Evolutionary conservation across 2,113 vertebrate genomes (phyloP).

Genomic region (Semnopithecus entellus): DNA sequence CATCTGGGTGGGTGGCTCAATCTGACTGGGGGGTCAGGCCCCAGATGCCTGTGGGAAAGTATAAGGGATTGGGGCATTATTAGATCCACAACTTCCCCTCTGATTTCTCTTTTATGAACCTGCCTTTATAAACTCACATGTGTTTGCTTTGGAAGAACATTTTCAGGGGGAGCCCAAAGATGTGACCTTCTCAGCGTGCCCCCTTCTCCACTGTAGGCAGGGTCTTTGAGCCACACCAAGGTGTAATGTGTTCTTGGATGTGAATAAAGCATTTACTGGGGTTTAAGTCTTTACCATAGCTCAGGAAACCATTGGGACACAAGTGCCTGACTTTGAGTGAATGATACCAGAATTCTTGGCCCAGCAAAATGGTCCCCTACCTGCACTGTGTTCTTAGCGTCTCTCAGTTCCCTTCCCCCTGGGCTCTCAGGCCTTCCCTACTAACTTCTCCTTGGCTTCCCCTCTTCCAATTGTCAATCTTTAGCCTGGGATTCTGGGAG

Average conservation of each 20-base stretch:
- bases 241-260: not conserved
- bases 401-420: not conserved
- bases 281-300: not conserved
- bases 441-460: not conserved
- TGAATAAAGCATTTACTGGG: not conserved
- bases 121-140: not conserved
- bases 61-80: not conserved
- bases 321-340: not conserved
- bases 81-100: not conserved
- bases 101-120: not conserved
- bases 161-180: not conserved
- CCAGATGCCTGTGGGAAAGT: not conserved
- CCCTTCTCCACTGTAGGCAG: not conserved
- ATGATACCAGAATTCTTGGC: not conserved
- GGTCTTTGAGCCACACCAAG: not conserved
- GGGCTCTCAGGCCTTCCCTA: not conserved
- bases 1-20: not conserved
- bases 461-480: not conserved
- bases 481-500: not conserved
- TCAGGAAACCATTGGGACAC: not conserved
- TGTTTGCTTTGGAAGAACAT: slow-evolving; percentile 43
- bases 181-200: accelerated
- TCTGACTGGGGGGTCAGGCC: too few relatives aligned
- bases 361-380: not conserved
- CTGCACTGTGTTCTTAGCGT: not conserved